Evolutionary conservation across 2,888 invertebrate species (phyloP).

Genomic region (Melanostoma mellinum): DNA sequence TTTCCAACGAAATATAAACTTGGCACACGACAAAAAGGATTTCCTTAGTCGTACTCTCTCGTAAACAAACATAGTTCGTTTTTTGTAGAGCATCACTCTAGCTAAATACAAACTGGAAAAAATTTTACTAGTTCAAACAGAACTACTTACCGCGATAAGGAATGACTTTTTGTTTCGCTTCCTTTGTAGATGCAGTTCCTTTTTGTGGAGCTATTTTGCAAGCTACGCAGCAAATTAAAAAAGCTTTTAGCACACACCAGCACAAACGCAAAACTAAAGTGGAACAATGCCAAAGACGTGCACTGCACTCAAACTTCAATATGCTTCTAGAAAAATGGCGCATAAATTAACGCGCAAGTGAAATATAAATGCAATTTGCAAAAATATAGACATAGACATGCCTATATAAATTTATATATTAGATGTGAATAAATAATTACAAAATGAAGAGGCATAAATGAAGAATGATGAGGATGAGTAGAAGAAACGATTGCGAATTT

Average conservation of each 20-base stretch:
- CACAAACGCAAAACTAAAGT: constrained; percentile 2
- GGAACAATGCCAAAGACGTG: constrained; percentile 34
- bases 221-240: constrained; percentile 66
- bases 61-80: neutral
- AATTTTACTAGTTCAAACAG: constrained; percentile 50
- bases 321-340: constrained; percentile 28
- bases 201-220: constrained; percentile 33
- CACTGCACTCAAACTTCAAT: constrained; percentile 41
- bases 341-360: constrained; percentile 41
- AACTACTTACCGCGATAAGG: constrained; percentile 34
- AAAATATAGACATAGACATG: no score
- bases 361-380: constrained; percentile 16
- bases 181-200: constrained; percentile 20
- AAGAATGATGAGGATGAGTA: constrained; percentile 38
- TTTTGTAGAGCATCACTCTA: neutral
- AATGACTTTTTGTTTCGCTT: neutral
- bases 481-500: constrained; percentile 44
- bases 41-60: neutral
- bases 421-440: constrained; percentile 53
- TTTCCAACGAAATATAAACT: constrained; percentile 17
- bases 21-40: constrained; percentile 34
- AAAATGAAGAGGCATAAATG: constrained; percentile 46
- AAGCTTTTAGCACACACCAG: constrained; percentile 63
- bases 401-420: constrained; percentile 1
- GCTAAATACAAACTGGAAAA: constrained; percentile 9